Evolutionary conservation across 2,113 vertebrate species (phyloP).

Genomic region (Zingel zingel): DNA sequence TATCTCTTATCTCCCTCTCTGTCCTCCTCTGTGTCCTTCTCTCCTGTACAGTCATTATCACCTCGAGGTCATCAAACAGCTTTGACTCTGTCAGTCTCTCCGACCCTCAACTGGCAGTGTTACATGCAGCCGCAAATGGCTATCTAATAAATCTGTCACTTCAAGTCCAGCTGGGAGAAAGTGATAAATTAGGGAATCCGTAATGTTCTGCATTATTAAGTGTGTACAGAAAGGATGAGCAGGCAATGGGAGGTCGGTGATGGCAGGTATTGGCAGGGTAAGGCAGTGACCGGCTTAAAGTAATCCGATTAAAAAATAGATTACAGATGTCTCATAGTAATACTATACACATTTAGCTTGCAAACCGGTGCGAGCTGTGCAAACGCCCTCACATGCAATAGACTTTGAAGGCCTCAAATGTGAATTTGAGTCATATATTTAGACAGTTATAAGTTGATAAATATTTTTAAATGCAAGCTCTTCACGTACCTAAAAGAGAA

Average conservation of each 20-base stretch:
- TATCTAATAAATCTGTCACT: constrained; percentile 79
- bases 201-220: constrained; percentile 56
- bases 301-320: constrained; percentile 65
- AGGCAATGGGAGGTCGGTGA: constrained; percentile 11
- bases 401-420: background rate
- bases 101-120: constrained; percentile 48
- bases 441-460: background rate
- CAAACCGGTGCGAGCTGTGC: background rate
- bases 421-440: background rate
- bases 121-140: constrained; percentile 65
- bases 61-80: constrained; percentile 73
- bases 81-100: constrained; percentile 66
- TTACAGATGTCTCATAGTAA: constrained; percentile 66
- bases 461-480: background rate
- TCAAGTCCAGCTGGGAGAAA: constrained; percentile 68
- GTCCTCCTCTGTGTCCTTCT: constrained; percentile 73
- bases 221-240: constrained; percentile 57
- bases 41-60: constrained; percentile 71
- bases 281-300: constrained; percentile 51
- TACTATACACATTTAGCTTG: constrained; percentile 34
- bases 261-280: constrained; percentile 53
- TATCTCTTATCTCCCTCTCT: constrained; percentile 56
- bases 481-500: background rate
- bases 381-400: constrained; percentile 5
- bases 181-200: constrained; percentile 66